phyloP scores from a whole-genome alignment of 2,113 vertebrate species.

The Gallinago jamesoni region DNA sequence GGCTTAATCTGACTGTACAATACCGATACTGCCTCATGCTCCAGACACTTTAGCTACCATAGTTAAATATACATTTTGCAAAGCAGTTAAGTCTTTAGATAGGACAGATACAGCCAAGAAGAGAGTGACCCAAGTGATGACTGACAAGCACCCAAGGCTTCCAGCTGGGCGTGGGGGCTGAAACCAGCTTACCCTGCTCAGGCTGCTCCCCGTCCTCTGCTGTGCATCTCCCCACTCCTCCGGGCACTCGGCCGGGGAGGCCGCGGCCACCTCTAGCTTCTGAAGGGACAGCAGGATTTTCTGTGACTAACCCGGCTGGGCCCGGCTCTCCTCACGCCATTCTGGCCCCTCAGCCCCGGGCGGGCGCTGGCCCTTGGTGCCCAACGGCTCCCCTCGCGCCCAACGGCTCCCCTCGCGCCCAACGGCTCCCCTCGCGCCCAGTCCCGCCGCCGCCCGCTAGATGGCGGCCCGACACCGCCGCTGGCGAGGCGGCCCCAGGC shows the following conservation, averaged over 20 bases:
- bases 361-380: neutral
- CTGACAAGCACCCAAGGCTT: neutral
- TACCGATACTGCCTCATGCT: fast-evolving
- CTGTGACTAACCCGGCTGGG: neutral
- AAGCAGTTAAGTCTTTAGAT: neutral
- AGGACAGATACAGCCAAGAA: fast-evolving
- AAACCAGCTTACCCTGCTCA: fast-evolving
- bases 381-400: no score
- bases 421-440: no score
- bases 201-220: no score
- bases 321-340: neutral
- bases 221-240: fast-evolving
- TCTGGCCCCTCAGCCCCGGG: neutral
- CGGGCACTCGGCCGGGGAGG: neutral
- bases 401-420: neutral
- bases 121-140: fast-evolving
- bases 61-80: neutral
- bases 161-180: fast-evolving
- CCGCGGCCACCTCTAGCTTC: neutral
- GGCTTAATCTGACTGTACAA: neutral
- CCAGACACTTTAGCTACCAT: no score
- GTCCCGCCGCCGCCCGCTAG: neutral
- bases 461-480: neutral
- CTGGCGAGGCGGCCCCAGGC: neutral
- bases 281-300: no score